Percentiles rank a stretch among this genome's conserved stretches.
phyloP scores from a whole-genome alignment of 2,113 vertebrate genomes.

The Podiceps cristatus region DNA sequence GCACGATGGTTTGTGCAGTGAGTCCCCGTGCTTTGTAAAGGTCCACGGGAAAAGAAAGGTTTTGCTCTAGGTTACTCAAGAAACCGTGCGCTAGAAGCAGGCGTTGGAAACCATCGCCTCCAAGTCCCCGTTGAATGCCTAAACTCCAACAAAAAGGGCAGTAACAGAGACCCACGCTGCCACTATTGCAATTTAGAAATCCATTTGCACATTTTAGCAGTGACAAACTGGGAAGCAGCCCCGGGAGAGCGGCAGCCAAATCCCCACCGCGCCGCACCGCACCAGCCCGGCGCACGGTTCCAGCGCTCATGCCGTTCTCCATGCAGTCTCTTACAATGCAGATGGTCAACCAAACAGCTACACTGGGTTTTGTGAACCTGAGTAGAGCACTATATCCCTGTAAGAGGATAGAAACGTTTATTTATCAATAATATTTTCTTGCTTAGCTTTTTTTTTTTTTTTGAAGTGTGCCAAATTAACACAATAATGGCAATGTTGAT shows the following conservation, averaged over 20 bases:
- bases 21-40: background rate
- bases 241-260: background rate
- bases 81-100: background rate
- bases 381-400: background rate
- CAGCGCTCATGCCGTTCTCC: accelerated
- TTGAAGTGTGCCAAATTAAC: constrained; percentile 22
- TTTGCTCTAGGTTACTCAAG: background rate
- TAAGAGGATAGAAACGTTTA: background rate
- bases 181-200: background rate
- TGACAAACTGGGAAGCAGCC: background rate
- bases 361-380: background rate
- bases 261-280: background rate
- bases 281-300: accelerated
- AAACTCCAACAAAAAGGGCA: background rate
- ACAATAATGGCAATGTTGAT: constrained; percentile 13
- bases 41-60: background rate
- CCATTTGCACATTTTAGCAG: background rate
- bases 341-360: background rate
- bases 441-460: background rate
- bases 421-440: background rate
- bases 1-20: accelerated
- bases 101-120: accelerated
- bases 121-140: accelerated
- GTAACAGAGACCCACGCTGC: background rate
- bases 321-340: background rate